Conservation (phyloP, 2,888 invertebrate species). For the Coenonympha arcania region DNA sequence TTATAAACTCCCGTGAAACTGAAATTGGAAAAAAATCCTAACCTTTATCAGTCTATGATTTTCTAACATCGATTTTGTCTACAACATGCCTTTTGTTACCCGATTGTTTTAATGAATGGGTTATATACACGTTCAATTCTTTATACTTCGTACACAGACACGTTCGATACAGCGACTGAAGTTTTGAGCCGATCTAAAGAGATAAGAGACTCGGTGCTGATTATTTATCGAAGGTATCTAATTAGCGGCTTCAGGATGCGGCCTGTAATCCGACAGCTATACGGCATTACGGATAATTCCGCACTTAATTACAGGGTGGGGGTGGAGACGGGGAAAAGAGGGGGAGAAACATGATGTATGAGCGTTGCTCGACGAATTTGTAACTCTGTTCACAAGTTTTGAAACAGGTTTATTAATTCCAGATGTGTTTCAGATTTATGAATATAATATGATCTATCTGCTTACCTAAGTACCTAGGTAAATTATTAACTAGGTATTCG, state of each 20-base stretch:
- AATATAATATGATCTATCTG: neutral
- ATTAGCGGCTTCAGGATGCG: slow-evolving; percentile 22
- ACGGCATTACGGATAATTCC: neutral
- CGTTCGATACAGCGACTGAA: neutral
- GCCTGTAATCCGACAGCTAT: slow-evolving; percentile 14
- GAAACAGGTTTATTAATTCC: neutral
- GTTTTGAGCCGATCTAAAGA: slow-evolving; percentile 20
- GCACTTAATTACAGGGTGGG: neutral
- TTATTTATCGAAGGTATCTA: slow-evolving; percentile 26
- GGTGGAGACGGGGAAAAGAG: slow-evolving; percentile 28
- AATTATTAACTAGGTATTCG: neutral
- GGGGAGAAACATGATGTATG: slow-evolving; percentile 3
- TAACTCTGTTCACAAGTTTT: neutral
- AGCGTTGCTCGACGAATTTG: neutral
- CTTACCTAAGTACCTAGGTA: neutral
- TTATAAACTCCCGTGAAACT: no score
- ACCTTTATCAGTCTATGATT: no score
- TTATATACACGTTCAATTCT: neutral
- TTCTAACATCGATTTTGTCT: neutral
- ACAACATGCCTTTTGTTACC: neutral
- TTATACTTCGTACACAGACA: neutral
- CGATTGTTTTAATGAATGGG: neutral
- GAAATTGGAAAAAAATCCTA: no score
- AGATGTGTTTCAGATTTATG: neutral
- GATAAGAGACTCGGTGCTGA: slow-evolving; percentile 22